Conservation (phyloP, 2,888 invertebrate species). For the Podabrus alpinus region DNA sequence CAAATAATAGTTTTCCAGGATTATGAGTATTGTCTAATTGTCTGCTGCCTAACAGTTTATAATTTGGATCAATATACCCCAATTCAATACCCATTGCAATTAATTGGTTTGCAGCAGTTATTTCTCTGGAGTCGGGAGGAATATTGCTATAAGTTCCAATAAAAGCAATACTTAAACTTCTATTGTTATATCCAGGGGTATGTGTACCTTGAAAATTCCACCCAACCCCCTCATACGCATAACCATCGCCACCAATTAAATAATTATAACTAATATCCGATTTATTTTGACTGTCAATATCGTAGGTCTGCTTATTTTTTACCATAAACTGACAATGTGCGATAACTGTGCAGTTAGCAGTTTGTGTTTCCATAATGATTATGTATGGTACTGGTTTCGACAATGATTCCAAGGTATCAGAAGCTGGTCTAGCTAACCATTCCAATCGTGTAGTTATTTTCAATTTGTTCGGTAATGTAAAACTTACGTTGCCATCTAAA, state of each 20-base stretch:
- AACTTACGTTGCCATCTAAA: slow-evolving; percentile 27
- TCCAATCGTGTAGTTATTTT: slow-evolving; percentile 62
- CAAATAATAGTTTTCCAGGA: neutral
- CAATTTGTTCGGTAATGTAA: slow-evolving; percentile 48
- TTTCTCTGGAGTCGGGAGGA: neutral
- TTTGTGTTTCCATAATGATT: slow-evolving; percentile 69
- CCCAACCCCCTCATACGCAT: slow-evolving; percentile 60
- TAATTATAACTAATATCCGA: slow-evolving; percentile 62
- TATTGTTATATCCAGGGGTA: neutral
- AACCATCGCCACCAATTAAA: slow-evolving; percentile 62
- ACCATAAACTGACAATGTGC: slow-evolving; percentile 64
- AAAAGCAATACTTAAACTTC: neutral
- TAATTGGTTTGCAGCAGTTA: neutral
- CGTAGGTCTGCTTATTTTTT: slow-evolving; percentile 67
- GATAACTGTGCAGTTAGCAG: slow-evolving; percentile 62
- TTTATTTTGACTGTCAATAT: slow-evolving; percentile 68
- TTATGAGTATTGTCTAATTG: neutral
- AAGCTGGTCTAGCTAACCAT: slow-evolving; percentile 71
- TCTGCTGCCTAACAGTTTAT: neutral
- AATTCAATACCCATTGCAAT: neutral
- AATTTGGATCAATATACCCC: neutral
- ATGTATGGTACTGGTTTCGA: slow-evolving; percentile 60
- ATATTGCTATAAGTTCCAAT: neutral
- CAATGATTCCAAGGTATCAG: slow-evolving; percentile 35
- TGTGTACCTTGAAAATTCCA: slow-evolving; percentile 48